phyloP scores from a whole-genome alignment of 2,888 invertebrate genomes.

The Brachyptera risi region DNA sequence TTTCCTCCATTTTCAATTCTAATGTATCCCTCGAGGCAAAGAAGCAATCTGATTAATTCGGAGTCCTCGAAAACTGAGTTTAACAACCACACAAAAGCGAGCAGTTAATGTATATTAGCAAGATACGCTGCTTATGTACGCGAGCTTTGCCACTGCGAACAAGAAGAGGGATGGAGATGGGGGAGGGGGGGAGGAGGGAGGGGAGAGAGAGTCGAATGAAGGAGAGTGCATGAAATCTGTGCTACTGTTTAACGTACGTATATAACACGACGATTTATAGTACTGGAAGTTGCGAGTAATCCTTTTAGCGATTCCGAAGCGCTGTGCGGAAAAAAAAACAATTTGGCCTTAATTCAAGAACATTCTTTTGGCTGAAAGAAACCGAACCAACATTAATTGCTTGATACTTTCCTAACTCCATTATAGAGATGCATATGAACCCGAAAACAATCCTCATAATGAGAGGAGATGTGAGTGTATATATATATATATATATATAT shows the following conservation, averaged over 20 bases:
- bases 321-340: not conserved
- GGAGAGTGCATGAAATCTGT: not conserved
- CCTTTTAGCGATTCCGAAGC: not conserved
- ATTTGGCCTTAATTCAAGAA: no score
- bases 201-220: no score
- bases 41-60: slow-evolving; percentile 15
- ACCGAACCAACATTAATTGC: not conserved
- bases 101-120: not conserved
- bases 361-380: no score
- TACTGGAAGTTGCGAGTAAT: not conserved
- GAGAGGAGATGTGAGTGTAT: no score
- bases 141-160: not conserved
- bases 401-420: not conserved
- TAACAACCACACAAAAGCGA: not conserved
- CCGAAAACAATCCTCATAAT: no score
- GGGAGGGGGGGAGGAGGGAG: not conserved
- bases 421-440: not conserved
- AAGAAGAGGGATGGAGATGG: not conserved
- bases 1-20: slow-evolving; percentile 8
- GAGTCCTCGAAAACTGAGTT: slow-evolving; percentile 4
- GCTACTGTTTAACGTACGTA: not conserved
- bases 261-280: not conserved
- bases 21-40: slow-evolving; percentile 7
- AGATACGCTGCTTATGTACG: not conserved
- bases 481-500: no score